Conservation (phyloP, 2,797 vertebrate species). For the Zonotrichia albicollis region DNA sequence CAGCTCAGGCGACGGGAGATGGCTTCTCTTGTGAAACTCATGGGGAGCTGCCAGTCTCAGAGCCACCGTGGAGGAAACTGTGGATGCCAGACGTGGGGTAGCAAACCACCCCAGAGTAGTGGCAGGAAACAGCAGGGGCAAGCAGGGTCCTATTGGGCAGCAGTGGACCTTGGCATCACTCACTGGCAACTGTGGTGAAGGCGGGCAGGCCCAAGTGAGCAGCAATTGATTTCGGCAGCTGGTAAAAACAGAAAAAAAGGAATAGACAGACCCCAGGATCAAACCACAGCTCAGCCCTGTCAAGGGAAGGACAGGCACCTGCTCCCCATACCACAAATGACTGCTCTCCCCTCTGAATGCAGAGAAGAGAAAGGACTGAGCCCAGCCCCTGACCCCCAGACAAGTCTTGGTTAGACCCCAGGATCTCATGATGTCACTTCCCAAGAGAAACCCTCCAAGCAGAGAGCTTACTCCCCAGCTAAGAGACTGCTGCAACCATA, state of each 20-base stretch:
- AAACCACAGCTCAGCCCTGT: not conserved
- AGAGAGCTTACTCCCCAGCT: not conserved
- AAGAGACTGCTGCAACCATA: not conserved
- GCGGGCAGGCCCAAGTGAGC: fast-evolving
- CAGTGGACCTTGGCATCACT: not conserved
- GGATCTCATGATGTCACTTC: fast-evolving
- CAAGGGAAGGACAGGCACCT: not conserved
- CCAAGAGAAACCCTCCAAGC: not conserved
- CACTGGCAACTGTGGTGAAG: not conserved
- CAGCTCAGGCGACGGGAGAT: fast-evolving
- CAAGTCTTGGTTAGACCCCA: fast-evolving
- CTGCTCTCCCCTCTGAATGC: fast-evolving
- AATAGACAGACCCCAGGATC: fast-evolving
- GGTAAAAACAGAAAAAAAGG: fast-evolving
- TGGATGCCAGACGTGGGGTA: fast-evolving
- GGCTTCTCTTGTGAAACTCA: fast-evolving
- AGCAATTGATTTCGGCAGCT: fast-evolving
- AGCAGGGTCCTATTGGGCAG: fast-evolving
- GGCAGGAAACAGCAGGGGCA: too few relatives aligned
- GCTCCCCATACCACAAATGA: fast-evolving
- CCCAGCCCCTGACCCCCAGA: not conserved
- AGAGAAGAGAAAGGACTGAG: not conserved
- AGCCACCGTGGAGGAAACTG: not conserved
- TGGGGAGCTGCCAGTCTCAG: not conserved
- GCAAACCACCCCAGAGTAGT: not conserved